phyloP scores from a whole-genome alignment of 2,888 invertebrate genomes.

The Plagiodera versicolora region DNA sequence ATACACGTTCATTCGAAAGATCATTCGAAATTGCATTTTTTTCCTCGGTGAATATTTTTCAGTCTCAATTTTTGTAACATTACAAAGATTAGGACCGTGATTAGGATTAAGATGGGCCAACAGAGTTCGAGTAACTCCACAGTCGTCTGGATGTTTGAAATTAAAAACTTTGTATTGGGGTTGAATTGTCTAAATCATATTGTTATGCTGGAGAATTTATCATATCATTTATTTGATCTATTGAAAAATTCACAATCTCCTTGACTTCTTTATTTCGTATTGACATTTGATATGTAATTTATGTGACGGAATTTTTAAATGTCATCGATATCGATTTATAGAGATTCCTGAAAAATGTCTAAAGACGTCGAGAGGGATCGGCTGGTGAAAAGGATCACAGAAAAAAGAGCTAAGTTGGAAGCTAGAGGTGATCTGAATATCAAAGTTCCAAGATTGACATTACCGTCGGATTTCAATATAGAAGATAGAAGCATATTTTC shows the following conservation, averaged over 20 bases:
- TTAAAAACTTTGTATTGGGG: too few species aligned
- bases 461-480: constrained; percentile 63
- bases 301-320: background rate
- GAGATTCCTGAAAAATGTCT: constrained; percentile 28
- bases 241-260: too few species aligned
- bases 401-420: constrained; percentile 53
- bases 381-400: constrained; percentile 55
- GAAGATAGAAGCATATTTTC: constrained; percentile 63
- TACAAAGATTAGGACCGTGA: too few species aligned
- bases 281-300: background rate
- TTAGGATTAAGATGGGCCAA: too few species aligned
- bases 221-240: background rate
- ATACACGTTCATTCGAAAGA: too few species aligned
- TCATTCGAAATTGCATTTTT: too few species aligned
- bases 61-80: too few species aligned
- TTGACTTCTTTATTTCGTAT: background rate
- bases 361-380: constrained; percentile 52
- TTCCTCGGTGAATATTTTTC: too few species aligned
- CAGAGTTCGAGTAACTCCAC: too few species aligned
- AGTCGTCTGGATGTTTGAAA: too few species aligned
- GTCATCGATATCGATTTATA: background rate
- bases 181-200: too few species aligned
- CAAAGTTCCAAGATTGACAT: constrained; percentile 58
- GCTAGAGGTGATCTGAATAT: constrained; percentile 57
- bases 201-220: too few species aligned